phyloP scores from a whole-genome alignment of 2,797 vertebrate genomes.

The Taeniopygia guttata region DNA sequence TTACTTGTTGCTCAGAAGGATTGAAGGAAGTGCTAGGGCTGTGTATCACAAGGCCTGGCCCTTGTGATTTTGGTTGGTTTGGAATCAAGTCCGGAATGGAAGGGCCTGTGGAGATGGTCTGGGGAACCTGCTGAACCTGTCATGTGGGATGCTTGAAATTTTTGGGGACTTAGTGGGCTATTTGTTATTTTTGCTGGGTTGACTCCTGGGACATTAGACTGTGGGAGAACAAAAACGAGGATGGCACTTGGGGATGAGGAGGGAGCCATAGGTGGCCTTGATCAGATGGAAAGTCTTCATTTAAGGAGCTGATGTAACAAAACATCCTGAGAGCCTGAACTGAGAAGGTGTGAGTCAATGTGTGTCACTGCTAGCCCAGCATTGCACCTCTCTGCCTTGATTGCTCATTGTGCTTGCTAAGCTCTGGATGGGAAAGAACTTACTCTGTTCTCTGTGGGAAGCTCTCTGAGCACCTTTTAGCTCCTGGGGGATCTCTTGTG shows the following conservation, averaged over 20 bases:
- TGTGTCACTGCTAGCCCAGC: neutral
- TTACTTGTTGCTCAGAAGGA: neutral
- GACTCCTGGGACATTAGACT: neutral
- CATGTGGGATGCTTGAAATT: neutral
- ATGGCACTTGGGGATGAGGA: neutral
- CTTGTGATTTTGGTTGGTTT: neutral
- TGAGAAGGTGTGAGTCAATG: neutral
- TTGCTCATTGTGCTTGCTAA: neutral
- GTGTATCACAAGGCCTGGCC: neutral
- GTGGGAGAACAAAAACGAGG: neutral
- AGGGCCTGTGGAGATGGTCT: neutral
- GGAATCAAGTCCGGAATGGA: neutral
- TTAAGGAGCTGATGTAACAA: neutral
- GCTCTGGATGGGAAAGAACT: neutral
- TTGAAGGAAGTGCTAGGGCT: neutral
- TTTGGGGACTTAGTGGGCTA: slow-evolving; percentile 2
- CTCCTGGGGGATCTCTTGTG: neutral
- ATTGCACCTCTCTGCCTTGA: neutral
- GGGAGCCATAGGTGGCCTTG: neutral
- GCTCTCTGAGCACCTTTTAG: neutral
- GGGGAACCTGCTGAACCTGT: slow-evolving; percentile 38
- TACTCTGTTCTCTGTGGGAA: neutral
- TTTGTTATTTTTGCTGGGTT: slow-evolving; percentile 12
- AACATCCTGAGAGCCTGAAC: neutral
- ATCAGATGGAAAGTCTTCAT: neutral